Evolutionary conservation across 2,888 invertebrate species (phyloP).

Genomic region (Mesorhabditis sp.): DNA sequence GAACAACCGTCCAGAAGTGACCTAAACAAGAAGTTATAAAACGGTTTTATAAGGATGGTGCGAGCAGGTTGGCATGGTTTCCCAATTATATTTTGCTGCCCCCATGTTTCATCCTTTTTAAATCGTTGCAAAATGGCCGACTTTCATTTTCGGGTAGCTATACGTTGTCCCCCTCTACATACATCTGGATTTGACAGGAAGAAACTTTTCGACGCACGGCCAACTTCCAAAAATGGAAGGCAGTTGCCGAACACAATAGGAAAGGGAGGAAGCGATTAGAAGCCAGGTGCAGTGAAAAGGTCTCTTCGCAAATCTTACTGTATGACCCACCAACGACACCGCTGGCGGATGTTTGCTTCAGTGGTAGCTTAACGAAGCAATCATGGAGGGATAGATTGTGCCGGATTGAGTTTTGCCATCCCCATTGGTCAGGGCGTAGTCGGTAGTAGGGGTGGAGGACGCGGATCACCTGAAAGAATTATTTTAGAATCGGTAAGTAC

Average conservation of each 20-base stretch:
- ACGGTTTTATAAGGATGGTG: slow-evolving; percentile 5
- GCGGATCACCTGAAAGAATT: slow-evolving; percentile 51
- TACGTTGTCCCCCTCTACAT: too few species aligned
- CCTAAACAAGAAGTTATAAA: slow-evolving; percentile 30
- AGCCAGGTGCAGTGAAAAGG: too few species aligned
- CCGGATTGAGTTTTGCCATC: slow-evolving; percentile 98
- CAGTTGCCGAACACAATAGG: not conserved
- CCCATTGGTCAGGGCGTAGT: slow-evolving; percentile 62
- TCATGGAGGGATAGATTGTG: slow-evolving; percentile 97
- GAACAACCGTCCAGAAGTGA: slow-evolving; percentile 56
- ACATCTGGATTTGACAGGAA: too few species aligned
- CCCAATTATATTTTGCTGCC: too few species aligned
- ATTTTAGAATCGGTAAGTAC: not conserved
- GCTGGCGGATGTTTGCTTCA: slow-evolving; percentile 56
- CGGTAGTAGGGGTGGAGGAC: slow-evolving; percentile 55
- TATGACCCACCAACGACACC: slow-evolving; percentile 53
- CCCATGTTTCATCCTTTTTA: too few species aligned
- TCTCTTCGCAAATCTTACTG: not conserved
- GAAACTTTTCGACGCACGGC: not conserved
- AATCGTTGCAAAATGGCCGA: too few species aligned
- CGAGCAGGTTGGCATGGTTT: not conserved
- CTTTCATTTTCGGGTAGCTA: too few species aligned
- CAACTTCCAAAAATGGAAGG: not conserved
- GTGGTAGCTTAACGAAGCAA: slow-evolving; percentile 88
- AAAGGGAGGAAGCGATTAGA: too few species aligned